These are phyloP conservation scores for Agriopis leucophaearia DNA, from an alignment of 2,888 invertebrate species.

Conservation along the genomic window DNA sequence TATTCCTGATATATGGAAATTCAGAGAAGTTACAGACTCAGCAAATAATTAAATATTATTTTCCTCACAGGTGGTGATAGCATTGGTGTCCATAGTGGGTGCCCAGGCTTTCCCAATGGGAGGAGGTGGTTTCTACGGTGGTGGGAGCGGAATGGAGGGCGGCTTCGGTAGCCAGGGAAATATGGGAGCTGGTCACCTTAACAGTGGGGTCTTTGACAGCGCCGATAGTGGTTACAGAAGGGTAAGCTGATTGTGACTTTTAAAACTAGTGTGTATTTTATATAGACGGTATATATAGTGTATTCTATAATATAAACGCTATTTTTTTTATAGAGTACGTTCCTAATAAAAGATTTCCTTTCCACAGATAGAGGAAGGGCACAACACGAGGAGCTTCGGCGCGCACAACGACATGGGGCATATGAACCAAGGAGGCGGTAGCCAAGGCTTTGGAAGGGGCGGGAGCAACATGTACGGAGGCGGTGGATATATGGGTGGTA, in stretches of 20 bases:
- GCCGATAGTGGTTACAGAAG: not conserved
- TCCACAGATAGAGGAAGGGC: constrained; percentile 12
- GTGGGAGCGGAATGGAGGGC: not conserved
- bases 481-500: not conserved
- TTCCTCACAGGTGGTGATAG: constrained; percentile 15
- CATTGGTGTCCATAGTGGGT: constrained; percentile 3
- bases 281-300: no score
- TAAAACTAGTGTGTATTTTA: no score
- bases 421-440: constrained; percentile 1
- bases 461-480: constrained; percentile 7
- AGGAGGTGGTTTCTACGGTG: constrained; percentile 1
- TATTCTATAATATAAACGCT: no score
- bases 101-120: constrained; percentile 3
- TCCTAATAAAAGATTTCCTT: not conserved
- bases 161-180: not conserved
- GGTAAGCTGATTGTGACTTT: not conserved
- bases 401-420: not conserved
- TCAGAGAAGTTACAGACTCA: not conserved
- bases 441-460: not conserved
- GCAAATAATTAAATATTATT: not conserved
- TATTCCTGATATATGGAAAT: no score
- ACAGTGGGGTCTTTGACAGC: constrained; percentile 4
- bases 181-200: not conserved
- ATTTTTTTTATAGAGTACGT: no score
- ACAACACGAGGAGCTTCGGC: not conserved